phyloP scores from a whole-genome alignment of 2,888 invertebrate species.

The Lysandra coridon region DNA sequence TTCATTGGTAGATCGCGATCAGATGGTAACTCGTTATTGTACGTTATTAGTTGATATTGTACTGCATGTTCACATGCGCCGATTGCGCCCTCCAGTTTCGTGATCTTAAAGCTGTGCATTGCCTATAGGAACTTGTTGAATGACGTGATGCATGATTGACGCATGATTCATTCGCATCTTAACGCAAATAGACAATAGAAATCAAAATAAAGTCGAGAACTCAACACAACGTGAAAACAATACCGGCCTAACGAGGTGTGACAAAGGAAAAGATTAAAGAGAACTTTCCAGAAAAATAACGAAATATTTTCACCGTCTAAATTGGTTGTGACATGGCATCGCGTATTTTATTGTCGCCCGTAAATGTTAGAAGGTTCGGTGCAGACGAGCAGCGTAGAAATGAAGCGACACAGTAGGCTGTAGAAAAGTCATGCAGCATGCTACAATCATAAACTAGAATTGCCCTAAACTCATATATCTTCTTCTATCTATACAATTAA shows the following conservation, averaged over 20 bases:
- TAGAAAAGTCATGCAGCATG: too few species aligned
- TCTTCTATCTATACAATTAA: too few species aligned
- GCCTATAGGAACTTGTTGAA: background rate
- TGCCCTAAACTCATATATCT: too few species aligned
- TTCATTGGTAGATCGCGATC: too few species aligned
- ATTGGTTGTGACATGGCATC: constrained; percentile 10
- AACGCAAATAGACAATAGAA: background rate
- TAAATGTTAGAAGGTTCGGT: background rate
- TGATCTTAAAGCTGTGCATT: too few species aligned
- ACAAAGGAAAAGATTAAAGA: constrained; percentile 19
- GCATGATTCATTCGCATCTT: background rate
- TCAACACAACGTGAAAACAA: background rate
- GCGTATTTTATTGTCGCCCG: constrained; percentile 11
- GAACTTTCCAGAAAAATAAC: constrained; percentile 18
- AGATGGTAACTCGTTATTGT: too few species aligned
- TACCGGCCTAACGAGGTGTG: background rate
- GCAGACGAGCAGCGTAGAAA: background rate
- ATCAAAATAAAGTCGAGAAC: background rate
- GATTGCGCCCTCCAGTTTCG: too few species aligned
- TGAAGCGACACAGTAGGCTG: too few species aligned
- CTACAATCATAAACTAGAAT: too few species aligned
- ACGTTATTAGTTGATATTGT: too few species aligned
- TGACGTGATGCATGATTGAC: too few species aligned
- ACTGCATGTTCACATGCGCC: too few species aligned
- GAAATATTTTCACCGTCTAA: constrained; percentile 23